phyloP scores from a whole-genome alignment of 2,888 invertebrate genomes.

The Drosophila percnosoma region DNA sequence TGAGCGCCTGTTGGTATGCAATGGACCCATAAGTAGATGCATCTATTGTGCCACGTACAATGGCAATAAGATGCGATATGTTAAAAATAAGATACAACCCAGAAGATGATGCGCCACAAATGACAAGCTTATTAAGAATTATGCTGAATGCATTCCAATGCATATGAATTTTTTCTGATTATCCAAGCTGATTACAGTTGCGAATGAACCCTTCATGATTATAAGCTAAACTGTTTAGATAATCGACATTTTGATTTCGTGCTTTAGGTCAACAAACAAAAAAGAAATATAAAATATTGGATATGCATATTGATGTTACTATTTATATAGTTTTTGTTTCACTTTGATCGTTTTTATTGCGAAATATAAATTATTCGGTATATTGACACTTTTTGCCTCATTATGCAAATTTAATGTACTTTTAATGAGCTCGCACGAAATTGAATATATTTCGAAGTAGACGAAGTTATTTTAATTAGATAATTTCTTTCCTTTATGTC shows the following conservation, averaged over 20 bases:
- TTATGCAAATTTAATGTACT: conserved; percentile 52
- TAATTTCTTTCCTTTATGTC: not conserved
- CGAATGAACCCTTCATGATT: not conserved
- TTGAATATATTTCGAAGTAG: not conserved
- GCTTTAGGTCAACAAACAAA: not conserved
- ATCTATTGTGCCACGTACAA: conserved; percentile 15
- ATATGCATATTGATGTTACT: conserved; percentile 30
- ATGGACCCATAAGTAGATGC: conserved; percentile 16
- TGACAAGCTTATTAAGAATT: conserved; percentile 10
- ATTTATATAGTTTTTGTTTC: conserved; percentile 13
- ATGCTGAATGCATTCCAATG: not conserved
- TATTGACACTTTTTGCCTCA: conserved; percentile 18
- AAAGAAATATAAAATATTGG: not conserved
- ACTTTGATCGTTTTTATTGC: conserved; percentile 25
- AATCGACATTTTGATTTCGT: not conserved
- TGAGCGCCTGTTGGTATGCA: conserved; percentile 53
- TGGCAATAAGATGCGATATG: not conserved
- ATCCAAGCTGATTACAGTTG: conserved; percentile 24
- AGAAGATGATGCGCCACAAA: not conserved
- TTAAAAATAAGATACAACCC: not conserved
- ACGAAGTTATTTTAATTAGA: not conserved
- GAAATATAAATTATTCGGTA: conserved; percentile 9
- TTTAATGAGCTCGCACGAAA: conserved; percentile 43
- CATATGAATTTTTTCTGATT: not conserved
- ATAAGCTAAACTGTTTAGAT: not conserved